phyloP scores from a whole-genome alignment of 2,797 vertebrate genomes.

The Jordanella pulchra region DNA sequence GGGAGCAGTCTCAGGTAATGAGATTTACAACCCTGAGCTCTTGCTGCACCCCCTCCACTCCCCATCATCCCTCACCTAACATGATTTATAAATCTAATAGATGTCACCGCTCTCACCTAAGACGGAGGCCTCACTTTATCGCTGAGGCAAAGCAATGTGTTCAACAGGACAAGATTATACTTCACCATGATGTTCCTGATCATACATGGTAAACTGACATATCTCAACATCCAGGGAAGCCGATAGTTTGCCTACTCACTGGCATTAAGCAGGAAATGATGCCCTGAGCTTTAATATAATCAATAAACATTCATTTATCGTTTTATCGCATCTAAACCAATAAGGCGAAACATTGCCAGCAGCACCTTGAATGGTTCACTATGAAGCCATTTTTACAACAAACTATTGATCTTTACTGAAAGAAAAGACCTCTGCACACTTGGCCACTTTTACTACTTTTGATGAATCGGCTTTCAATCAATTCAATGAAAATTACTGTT shows the following conservation, averaged over 20 bases:
- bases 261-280: neutral
- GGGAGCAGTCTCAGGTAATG: conserved; percentile 75
- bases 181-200: conserved; percentile 28
- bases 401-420: neutral
- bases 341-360: neutral
- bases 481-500: no score
- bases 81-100: conserved; percentile 81
- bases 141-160: conserved; percentile 64
- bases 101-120: conserved; percentile 61
- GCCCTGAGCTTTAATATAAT: neutral
- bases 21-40: conserved; percentile 80
- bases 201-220: conserved; percentile 16
- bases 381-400: neutral
- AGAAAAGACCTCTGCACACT: neutral
- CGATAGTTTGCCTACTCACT: neutral
- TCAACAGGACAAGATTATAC: conserved; percentile 57
- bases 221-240: neutral
- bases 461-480: neutral
- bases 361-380: neutral
- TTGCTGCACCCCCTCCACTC: conserved; percentile 35
- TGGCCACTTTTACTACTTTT: no score
- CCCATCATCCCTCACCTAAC: conserved; percentile 54
- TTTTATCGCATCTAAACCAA: neutral
- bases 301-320: neutral
- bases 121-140: conserved; percentile 71